Evolutionary conservation across 2,113 vertebrate species (phyloP).

Genomic region (Sprattus sprattus): DNA sequence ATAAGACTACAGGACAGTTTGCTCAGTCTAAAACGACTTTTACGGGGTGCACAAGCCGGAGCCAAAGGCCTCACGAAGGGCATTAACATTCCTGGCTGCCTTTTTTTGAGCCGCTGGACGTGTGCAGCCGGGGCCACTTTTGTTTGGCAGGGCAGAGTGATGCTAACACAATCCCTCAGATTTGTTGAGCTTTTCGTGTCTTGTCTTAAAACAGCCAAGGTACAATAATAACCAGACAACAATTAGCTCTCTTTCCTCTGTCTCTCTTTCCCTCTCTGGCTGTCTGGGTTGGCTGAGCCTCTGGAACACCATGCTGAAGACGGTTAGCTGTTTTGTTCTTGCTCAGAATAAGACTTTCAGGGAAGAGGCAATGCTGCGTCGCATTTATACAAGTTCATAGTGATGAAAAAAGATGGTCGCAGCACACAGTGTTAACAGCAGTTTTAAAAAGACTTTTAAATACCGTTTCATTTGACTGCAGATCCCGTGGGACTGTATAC

Average conservation of each 20-base stretch:
- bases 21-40: constrained; percentile 22
- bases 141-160: constrained; percentile 29
- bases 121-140: not conserved
- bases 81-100: constrained; percentile 41
- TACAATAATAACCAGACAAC: not conserved
- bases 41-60: constrained; percentile 34
- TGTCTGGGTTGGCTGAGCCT: not conserved
- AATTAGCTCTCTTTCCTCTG: not conserved
- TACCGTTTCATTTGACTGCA: too few species aligned
- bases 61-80: constrained; percentile 26
- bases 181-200: not conserved
- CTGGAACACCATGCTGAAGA: not conserved
- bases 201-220: not conserved
- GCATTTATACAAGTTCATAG: too few species aligned
- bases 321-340: not conserved
- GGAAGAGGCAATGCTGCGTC: too few species aligned
- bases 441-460: too few species aligned
- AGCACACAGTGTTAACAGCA: too few species aligned
- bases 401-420: too few species aligned
- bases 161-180: constrained; percentile 18
- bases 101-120: constrained; percentile 19
- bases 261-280: not conserved
- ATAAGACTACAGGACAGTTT: constrained; percentile 33
- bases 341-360: not conserved
- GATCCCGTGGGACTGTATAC: not conserved